phyloP scores from a whole-genome alignment of 2,113 vertebrate genomes.

The Prionailurus viverrinus region DNA sequence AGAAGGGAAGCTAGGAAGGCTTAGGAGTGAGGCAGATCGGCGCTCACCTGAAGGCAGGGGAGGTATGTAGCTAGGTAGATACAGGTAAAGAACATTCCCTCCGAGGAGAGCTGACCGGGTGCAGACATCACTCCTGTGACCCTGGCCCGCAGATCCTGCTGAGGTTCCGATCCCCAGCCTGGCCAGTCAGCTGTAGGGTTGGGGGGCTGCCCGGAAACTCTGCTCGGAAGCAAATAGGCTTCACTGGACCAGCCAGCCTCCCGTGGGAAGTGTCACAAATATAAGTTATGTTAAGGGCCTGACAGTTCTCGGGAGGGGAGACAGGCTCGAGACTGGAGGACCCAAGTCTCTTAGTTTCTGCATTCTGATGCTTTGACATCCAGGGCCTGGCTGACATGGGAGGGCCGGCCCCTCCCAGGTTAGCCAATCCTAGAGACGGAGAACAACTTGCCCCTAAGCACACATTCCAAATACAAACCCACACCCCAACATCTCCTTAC shows the following conservation, averaged over 20 bases:
- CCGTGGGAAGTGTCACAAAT: background rate
- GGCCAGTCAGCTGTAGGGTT: background rate
- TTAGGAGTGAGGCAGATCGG: background rate
- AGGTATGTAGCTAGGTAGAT: background rate
- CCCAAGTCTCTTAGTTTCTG: background rate
- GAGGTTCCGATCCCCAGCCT: background rate
- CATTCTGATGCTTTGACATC: background rate
- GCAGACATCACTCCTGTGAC: background rate
- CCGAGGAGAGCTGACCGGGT: background rate
- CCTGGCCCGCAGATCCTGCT: background rate
- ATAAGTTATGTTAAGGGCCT: background rate
- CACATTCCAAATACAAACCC: background rate
- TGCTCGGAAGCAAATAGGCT: background rate
- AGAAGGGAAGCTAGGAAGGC: background rate
- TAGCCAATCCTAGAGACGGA: background rate
- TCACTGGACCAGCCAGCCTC: background rate
- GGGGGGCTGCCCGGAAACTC: background rate
- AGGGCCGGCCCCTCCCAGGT: background rate
- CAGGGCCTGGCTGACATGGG: background rate
- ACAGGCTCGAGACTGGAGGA: background rate
- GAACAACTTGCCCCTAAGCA: background rate
- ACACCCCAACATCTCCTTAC: background rate
- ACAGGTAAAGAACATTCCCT: rapidly evolving
- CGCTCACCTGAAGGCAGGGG: background rate
- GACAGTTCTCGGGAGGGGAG: background rate